These are phyloP conservation scores for Siniperca knerii DNA, from an alignment of 2,113 vertebrate species.

Conservation along the genomic window DNA sequence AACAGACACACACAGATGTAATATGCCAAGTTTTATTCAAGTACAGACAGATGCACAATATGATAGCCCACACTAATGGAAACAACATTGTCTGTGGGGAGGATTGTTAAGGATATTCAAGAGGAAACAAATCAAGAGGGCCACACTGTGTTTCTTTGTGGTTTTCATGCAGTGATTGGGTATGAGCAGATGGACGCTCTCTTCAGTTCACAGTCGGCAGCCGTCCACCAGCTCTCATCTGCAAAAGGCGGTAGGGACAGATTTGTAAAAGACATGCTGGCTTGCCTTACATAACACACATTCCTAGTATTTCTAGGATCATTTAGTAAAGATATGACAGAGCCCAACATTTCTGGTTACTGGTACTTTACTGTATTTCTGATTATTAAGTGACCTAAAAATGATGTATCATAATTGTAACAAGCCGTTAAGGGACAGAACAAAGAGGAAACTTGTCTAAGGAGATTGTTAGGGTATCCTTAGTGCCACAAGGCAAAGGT, in stretches of 20 bases:
- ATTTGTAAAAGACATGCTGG: neutral
- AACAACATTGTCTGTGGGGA: neutral
- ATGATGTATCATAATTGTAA: neutral
- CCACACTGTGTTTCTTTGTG: neutral
- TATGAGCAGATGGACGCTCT: conserved; percentile 80
- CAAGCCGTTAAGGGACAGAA: neutral
- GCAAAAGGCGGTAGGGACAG: conserved; percentile 36
- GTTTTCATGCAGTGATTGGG: conserved; percentile 41
- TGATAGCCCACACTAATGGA: neutral
- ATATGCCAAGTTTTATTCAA: conserved; percentile 56
- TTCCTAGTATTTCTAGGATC: too few relatives aligned
- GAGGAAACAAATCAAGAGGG: neutral
- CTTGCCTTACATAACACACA: too few relatives aligned
- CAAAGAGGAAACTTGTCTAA: neutral
- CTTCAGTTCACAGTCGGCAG: conserved; percentile 70
- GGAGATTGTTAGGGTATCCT: too few relatives aligned
- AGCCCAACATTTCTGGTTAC: neutral
- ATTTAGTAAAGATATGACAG: neutral
- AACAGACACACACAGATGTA: neutral
- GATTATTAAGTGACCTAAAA: neutral
- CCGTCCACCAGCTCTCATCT: conserved; percentile 80
- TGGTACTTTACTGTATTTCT: neutral
- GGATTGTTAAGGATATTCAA: neutral
- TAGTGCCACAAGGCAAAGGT: conserved; percentile 1
- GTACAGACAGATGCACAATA: neutral